Conservation (phyloP, 2,797 vertebrate species). For the Ibycter americanus region DNA sequence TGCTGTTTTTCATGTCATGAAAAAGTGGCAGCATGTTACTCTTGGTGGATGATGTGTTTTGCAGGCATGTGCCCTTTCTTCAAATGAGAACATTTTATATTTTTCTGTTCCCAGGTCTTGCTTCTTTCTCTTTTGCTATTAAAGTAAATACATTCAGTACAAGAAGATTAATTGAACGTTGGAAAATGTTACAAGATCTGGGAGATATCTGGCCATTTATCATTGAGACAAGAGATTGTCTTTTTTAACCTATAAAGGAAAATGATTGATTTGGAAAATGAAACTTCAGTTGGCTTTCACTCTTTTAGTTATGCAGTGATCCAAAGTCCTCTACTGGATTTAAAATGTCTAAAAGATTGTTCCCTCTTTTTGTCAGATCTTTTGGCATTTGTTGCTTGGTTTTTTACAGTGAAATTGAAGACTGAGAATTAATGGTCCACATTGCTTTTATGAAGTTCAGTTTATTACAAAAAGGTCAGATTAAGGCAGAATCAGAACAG, state of each 20-base stretch:
- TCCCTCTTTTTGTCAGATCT: background rate
- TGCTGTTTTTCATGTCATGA: background rate
- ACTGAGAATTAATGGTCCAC: background rate
- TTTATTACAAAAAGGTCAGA: background rate
- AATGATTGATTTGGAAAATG: constrained; percentile 36
- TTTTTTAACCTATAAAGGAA: background rate
- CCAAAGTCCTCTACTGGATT: background rate
- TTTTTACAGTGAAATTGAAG: background rate
- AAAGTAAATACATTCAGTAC: background rate
- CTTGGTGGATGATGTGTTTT: background rate
- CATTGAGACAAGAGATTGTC: background rate
- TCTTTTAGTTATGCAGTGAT: background rate
- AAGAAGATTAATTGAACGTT: constrained; percentile 26
- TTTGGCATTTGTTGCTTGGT: background rate
- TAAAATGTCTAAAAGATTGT: constrained; percentile 1
- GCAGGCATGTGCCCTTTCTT: background rate
- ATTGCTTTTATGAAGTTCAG: background rate
- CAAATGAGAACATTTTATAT: background rate
- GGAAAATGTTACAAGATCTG: background rate
- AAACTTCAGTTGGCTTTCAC: background rate
- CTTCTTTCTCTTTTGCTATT: background rate
- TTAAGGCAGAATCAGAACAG: background rate
- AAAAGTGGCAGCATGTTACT: background rate
- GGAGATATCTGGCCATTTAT: background rate
- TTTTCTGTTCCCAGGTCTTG: background rate